Conservation (phyloP, 35 echinoderm and acorn worm genomes). For the Apostichopus japonicus region DNA sequence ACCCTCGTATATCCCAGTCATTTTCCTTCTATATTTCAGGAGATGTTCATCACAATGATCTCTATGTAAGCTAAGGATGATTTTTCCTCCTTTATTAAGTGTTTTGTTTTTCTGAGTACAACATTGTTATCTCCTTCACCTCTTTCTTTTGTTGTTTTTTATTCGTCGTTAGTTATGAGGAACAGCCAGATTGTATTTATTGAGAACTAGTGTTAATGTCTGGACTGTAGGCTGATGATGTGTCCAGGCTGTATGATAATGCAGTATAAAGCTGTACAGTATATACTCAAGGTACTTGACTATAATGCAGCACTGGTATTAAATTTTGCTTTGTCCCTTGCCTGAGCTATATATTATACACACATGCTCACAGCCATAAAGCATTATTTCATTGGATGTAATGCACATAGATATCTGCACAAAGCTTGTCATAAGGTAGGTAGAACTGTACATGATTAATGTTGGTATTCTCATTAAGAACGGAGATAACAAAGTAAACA, state of each 20-base stretch:
- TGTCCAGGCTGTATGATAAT: background rate
- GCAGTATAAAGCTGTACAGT: background rate
- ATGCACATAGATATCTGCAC: background rate
- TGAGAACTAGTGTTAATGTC: no score
- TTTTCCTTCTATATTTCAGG: no score
- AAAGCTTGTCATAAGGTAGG: background rate
- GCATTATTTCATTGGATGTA: background rate
- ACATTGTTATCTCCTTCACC: no score
- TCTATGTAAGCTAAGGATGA: no score
- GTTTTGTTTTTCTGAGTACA: no score
- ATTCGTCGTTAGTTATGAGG: no score
- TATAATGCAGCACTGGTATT: background rate
- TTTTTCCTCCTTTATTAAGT: no score
- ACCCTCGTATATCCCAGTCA: no score
- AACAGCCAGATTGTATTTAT: no score
- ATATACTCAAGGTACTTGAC: background rate
- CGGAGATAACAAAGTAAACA: background rate
- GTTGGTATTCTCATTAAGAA: slow-evolving; percentile 8
- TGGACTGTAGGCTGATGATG: no score
- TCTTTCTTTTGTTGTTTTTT: no score
- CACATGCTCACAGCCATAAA: background rate
- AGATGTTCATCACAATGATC: no score
- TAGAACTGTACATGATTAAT: background rate
- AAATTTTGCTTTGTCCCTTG: background rate
- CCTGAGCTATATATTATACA: background rate